phyloP scores from a whole-genome alignment of 1,140 invertebrate genomes.

The Ptiloglossa arizonensis region DNA sequence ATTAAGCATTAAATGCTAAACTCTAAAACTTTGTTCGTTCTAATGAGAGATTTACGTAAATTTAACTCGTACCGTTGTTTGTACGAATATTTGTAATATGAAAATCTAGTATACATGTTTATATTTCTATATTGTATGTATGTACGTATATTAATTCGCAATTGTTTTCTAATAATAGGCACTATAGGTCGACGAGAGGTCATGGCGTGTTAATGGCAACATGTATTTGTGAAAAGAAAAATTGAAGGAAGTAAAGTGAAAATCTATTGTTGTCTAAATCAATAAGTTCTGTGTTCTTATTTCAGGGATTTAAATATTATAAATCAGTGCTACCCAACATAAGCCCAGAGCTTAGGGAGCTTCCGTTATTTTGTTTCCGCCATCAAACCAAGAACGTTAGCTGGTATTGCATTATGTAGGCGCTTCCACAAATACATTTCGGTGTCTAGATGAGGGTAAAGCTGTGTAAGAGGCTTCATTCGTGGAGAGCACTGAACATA shows the following conservation, averaged over 20 bases:
- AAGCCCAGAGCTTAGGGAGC: background rate
- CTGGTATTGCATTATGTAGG: background rate
- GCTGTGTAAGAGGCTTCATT: background rate
- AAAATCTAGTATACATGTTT: slow-evolving; percentile 47
- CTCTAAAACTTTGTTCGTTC: slow-evolving; percentile 51
- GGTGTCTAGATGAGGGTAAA: background rate
- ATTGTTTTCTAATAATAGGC: slow-evolving; percentile 65
- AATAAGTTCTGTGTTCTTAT: slow-evolving; percentile 22
- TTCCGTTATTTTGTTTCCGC: background rate
- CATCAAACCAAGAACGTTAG: no score
- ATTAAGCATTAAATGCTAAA: slow-evolving; percentile 54
- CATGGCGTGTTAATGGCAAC: slow-evolving; percentile 56
- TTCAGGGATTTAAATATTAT: slow-evolving; percentile 8
- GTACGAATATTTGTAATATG: slow-evolving; percentile 41
- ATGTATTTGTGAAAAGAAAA: slow-evolving; percentile 31
- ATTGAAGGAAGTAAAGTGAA: slow-evolving; percentile 28
- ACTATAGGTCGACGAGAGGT: slow-evolving; percentile 66
- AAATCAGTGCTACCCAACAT: background rate
- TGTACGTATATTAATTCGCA: slow-evolving; percentile 51
- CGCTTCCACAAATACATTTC: background rate
- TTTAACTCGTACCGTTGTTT: slow-evolving; percentile 27
- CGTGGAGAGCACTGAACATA: background rate
- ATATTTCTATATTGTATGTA: no score
- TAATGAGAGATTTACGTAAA: slow-evolving; percentile 35
- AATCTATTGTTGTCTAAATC: slow-evolving; percentile 31